A percentile compares a stretch with the other conserved stretches of the same genome.
Conservation (phyloP, 2,113 vertebrate genomes). For the Hiodon tergisus region DNA sequence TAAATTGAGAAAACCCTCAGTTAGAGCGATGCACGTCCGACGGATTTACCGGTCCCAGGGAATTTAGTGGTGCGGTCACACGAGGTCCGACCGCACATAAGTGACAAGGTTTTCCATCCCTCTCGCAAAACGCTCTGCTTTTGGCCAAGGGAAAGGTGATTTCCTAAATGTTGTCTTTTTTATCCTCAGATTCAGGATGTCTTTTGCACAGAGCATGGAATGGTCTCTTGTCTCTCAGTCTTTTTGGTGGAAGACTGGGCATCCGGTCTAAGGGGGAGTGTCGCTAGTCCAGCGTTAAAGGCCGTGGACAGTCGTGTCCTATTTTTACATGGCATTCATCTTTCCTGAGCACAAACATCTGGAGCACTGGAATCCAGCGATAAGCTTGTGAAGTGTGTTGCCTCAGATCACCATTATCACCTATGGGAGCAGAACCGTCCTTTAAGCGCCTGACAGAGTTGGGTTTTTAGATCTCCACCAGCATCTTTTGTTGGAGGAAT, state of each 20-base stretch:
- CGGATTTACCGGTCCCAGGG: neutral
- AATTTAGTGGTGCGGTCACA: neutral
- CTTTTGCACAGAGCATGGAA: neutral
- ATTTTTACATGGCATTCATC: neutral
- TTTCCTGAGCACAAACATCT: too few relatives aligned
- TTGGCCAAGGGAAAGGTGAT: neutral
- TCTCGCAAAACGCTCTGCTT: neutral
- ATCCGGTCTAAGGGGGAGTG: too few relatives aligned
- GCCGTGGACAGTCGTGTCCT: neutral
- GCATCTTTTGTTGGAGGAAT: neutral
- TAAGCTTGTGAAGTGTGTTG: neutral
- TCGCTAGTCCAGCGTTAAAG: too few relatives aligned
- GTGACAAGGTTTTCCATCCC: neutral
- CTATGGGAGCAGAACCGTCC: neutral
- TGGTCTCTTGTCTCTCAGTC: neutral
- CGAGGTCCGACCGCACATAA: neutral
- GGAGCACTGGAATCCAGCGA: neutral
- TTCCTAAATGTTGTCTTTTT: too few relatives aligned
- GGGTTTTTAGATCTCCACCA: too few relatives aligned
- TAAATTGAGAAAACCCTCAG: conserved; percentile 7
- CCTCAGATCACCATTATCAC: neutral
- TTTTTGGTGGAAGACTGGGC: too few relatives aligned
- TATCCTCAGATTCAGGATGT: neutral
- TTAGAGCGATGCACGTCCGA: neutral
- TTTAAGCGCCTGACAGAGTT: neutral